Conservation (phyloP, 2,113 vertebrate genomes). For the Symphodus melops region DNA sequence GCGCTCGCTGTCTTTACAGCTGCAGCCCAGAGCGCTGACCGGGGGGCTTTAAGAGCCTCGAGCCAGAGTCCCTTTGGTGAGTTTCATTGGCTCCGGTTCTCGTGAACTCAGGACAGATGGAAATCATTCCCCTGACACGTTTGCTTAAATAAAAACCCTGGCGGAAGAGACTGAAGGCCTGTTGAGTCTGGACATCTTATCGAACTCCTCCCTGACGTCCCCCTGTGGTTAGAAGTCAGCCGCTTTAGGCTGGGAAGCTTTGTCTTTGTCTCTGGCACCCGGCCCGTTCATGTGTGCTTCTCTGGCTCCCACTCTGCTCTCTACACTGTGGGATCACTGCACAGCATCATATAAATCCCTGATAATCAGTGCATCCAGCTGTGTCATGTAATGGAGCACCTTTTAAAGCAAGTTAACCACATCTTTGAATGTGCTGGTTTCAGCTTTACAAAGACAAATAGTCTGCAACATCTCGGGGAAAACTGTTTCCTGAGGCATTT, state of each 20-base stretch:
- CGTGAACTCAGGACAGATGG: slow-evolving; percentile 58
- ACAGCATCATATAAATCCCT: neutral
- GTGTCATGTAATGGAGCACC: neutral
- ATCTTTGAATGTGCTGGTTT: neutral
- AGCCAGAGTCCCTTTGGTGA: slow-evolving; percentile 21
- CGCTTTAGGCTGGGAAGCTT: slow-evolving; percentile 50
- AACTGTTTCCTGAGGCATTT: slow-evolving; percentile 8
- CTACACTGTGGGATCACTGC: slow-evolving; percentile 3
- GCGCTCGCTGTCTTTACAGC: slow-evolving; percentile 58
- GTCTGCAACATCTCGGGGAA: neutral
- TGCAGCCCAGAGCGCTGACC: slow-evolving; percentile 35
- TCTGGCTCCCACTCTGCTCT: slow-evolving; percentile 2
- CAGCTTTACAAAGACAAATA: slow-evolving; percentile 29
- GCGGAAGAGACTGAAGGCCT: slow-evolving; percentile 31
- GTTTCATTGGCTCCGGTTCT: slow-evolving; percentile 38
- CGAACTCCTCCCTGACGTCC: slow-evolving; percentile 47
- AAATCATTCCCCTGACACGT: slow-evolving; percentile 59
- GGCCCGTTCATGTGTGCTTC: slow-evolving; percentile 31
- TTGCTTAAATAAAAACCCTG: slow-evolving; percentile 49
- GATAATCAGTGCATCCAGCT: slow-evolving; percentile 26
- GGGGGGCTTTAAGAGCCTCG: slow-evolving; percentile 4
- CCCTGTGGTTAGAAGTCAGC: slow-evolving; percentile 53
- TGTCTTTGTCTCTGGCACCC: slow-evolving; percentile 54
- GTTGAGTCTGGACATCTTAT: slow-evolving; percentile 48
- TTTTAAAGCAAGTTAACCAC: slow-evolving; percentile 9